Evolutionary conservation across 2,888 invertebrate species (phyloP).

Genomic region (Sarcophaga subvicina): DNA sequence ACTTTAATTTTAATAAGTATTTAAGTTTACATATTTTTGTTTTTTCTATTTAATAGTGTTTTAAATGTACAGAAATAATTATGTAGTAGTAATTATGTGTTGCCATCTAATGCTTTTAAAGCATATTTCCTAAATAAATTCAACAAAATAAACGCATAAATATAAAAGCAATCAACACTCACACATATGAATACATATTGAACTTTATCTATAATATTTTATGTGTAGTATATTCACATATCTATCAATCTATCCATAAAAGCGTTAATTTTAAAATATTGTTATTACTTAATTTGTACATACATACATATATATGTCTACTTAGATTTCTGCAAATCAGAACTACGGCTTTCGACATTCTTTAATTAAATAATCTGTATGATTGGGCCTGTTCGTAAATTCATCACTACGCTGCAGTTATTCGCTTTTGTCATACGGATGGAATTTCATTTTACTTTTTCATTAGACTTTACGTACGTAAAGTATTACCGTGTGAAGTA

Average conservation of each 20-base stretch:
- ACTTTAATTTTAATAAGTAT: not conserved
- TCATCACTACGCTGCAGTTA: too few species aligned
- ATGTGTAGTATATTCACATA: not conserved
- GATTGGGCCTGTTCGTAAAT: too few species aligned
- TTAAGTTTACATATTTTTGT: not conserved
- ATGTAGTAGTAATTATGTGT: slow-evolving; percentile 16
- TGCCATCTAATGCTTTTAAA: slow-evolving; percentile 62
- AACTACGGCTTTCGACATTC: too few species aligned
- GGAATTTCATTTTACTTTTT: too few species aligned
- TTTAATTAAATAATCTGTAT: too few species aligned
- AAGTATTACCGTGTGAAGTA: too few species aligned
- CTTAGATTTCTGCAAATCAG: too few species aligned
- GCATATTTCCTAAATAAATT: slow-evolving; percentile 69
- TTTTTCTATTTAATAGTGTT: not conserved
- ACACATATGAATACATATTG: slow-evolving; percentile 67
- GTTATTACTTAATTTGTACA: too few species aligned
- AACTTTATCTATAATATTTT: not conserved
- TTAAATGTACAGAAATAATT: not conserved
- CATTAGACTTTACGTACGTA: too few species aligned
- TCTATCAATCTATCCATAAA: not conserved
- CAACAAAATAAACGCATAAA: slow-evolving; percentile 56
- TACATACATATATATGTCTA: too few species aligned
- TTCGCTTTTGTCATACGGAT: too few species aligned
- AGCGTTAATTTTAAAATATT: too few species aligned
- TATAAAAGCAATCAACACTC: slow-evolving; percentile 75